Percentiles rank a stretch among this genome's conserved stretches.
Evolutionary conservation across 2,797 vertebrate genomes (phyloP).

Genomic region (Phalloptychus januarius): DNA sequence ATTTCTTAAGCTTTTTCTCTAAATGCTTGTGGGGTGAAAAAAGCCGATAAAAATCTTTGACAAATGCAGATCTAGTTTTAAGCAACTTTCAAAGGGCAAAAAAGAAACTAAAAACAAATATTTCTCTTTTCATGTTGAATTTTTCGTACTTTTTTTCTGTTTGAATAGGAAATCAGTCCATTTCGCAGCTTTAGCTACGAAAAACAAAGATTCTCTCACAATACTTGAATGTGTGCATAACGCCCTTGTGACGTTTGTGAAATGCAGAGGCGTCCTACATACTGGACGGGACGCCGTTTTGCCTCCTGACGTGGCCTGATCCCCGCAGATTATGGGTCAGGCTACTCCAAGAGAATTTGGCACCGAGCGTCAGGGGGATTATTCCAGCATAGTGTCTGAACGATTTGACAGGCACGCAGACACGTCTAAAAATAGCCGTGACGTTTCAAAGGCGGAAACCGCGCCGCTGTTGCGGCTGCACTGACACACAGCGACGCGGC

Average conservation of each 20-base stretch:
- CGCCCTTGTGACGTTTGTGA: slow-evolving; percentile 10
- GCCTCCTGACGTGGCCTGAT: slow-evolving; percentile 45
- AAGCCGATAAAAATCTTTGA: background rate
- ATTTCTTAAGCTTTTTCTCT: background rate
- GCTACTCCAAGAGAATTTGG: slow-evolving; percentile 60
- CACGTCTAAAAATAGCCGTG: slow-evolving; percentile 75
- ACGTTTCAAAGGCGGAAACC: slow-evolving; percentile 60
- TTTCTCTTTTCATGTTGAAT: background rate
- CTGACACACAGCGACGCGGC: slow-evolving; percentile 13
- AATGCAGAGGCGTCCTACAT: slow-evolving; percentile 1
- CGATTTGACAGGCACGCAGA: slow-evolving; percentile 71
- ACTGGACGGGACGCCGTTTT: slow-evolving; percentile 23
- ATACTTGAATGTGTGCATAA: background rate
- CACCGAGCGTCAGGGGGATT: slow-evolving; percentile 52
- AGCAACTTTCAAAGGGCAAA: background rate
- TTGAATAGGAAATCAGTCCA: background rate
- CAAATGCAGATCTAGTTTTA: background rate
- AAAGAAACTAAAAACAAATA: background rate
- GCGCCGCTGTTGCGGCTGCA: slow-evolving; percentile 19
- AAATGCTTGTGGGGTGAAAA: background rate
- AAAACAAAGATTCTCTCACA: background rate
- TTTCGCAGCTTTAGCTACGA: background rate
- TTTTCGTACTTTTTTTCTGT: background rate
- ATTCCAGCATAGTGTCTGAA: slow-evolving; percentile 70
- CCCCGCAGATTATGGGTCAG: slow-evolving; percentile 58